Base-by-base conservation (phyloP, 2,113 vertebrate genomes). In the Macquaria ambigua region DNA sequence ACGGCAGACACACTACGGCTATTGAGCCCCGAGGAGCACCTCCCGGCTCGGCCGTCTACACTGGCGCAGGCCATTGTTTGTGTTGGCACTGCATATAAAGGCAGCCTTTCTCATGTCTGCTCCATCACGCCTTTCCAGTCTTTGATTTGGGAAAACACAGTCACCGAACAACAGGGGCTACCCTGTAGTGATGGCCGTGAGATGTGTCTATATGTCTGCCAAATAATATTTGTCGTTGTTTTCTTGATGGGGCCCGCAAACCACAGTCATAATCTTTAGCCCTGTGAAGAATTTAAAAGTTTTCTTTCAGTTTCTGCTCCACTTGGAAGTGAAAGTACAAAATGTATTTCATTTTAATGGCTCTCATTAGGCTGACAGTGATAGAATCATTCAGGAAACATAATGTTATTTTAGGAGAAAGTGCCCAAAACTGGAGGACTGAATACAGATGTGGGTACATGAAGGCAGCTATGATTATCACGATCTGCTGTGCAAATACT, bases 11-110 rank as follows among this genome's bases (percentile, higher is more conserved):
- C 91, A 93, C 80, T 81, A 43, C 41, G 4, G 72, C 88, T 84
- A 92, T 90, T 94, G 87, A 94, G 86, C 18, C 74, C 69, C 0
- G 8, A 88, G 46, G 84, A 89, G 90, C 73, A 48, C 81, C 89
- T 92, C 90, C 84, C 84, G 43, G 73, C 80, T 56, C 63, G 8
- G 78, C 75, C 73, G 70, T 85, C 86, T 63, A 67, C 86, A 37
- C 85, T 90, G 90, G 87, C 83, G 83, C 73, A 67, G 83, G 69
- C 78, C 84, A 88, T 85, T 93, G 90, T 94, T 94, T 94, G 85
- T 48, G 81, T 82, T 94, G 94, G 94, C 94, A 79, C 50, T 0
- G 66, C 62, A 20, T 37, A 85, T 75, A 87, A 93, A 90, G 89
- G 67, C 82, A 20, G 90, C 72, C 82, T 77, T 84, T 90, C 85